A percentile compares a stretch with the other conserved stretches of the same genome.
Evolutionary conservation across 2,797 vertebrate genomes (phyloP).

Genomic region (Mormyrops attenuatus): DNA sequence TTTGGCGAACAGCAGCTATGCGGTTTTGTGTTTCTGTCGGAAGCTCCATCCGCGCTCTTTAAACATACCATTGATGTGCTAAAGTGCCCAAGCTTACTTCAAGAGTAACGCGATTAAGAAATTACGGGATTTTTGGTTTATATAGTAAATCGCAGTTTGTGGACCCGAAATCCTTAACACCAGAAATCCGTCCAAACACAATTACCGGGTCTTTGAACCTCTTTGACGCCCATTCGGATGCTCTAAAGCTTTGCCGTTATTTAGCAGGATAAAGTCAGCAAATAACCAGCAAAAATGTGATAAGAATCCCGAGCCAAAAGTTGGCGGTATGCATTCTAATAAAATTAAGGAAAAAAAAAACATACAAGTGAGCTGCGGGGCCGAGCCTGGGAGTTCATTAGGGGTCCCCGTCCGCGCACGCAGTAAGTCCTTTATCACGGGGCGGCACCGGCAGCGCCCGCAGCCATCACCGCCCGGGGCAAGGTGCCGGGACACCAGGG

Average conservation of each 20-base stretch:
- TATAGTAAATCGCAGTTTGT: conserved; percentile 59
- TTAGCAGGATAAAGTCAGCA: conserved; percentile 32
- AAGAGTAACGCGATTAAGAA: conserved; percentile 71
- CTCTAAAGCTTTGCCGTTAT: conserved; percentile 24
- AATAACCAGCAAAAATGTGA: conserved; percentile 37
- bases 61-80: conserved; percentile 69
- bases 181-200: conserved; percentile 55
- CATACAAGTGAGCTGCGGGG: conserved; percentile 55
- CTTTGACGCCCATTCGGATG: conserved; percentile 31
- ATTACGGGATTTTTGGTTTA: conserved; percentile 66
- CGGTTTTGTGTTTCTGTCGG: conserved; percentile 7
- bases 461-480: conserved; percentile 84
- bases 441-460: conserved; percentile 86
- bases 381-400: conserved; percentile 76
- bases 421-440: conserved; percentile 98
- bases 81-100: conserved; percentile 71
- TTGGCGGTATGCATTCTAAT: conserved; percentile 48
- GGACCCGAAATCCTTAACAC: conserved; percentile 57
- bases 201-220: conserved; percentile 50
- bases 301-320: conserved; percentile 37
- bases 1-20: not conserved
- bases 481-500: conserved; percentile 72
- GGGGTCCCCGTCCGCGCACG: conserved; percentile 56
- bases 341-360: conserved; percentile 28
- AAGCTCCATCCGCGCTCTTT: conserved; percentile 54